A percentile compares a stretch with the other conserved stretches of the same genome.
Evolutionary conservation across 2,797 vertebrate genomes (phyloP).

Genomic region (Apogon talboti): DNA sequence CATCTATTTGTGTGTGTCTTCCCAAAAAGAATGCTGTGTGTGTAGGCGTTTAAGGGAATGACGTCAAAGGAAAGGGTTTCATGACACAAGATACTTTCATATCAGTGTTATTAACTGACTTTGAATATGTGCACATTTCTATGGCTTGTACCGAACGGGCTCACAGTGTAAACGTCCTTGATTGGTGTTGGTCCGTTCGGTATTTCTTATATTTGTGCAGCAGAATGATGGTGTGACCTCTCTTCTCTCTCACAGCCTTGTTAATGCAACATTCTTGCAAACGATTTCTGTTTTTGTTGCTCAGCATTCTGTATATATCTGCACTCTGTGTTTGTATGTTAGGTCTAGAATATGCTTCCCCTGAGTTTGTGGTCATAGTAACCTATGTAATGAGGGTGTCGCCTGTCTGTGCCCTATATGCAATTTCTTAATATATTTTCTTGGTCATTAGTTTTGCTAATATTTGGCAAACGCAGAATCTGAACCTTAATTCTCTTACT

Average conservation of each 20-base stretch:
- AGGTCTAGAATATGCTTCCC: too few relatives aligned
- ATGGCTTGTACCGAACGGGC: neutral
- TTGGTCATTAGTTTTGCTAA: too few relatives aligned
- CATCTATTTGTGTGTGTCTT: too few relatives aligned
- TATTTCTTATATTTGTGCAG: constrained; percentile 9
- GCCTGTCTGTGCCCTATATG: too few relatives aligned
- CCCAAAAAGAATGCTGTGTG: constrained; percentile 13
- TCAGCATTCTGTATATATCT: constrained; percentile 11
- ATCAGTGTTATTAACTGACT: constrained; percentile 5
- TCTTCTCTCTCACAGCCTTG: constrained; percentile 37
- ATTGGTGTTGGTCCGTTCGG: constrained; percentile 14
- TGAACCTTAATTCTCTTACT: too few relatives aligned
- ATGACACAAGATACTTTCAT: neutral
- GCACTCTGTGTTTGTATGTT: too few relatives aligned
- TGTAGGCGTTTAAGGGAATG: constrained; percentile 37
- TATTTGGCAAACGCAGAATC: too few relatives aligned
- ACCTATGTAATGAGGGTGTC: too few relatives aligned
- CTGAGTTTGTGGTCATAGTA: too few relatives aligned
- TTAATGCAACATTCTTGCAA: constrained; percentile 20
- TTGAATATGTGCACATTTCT: constrained; percentile 16
- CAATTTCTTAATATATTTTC: too few relatives aligned
- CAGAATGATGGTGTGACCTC: constrained; percentile 23
- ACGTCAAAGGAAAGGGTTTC: constrained; percentile 37
- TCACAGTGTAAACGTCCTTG: constrained; percentile 13
- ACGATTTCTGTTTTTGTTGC: constrained; percentile 44